phyloP scores from a whole-genome alignment of 2,113 vertebrate species.

The Python bivittatus region DNA sequence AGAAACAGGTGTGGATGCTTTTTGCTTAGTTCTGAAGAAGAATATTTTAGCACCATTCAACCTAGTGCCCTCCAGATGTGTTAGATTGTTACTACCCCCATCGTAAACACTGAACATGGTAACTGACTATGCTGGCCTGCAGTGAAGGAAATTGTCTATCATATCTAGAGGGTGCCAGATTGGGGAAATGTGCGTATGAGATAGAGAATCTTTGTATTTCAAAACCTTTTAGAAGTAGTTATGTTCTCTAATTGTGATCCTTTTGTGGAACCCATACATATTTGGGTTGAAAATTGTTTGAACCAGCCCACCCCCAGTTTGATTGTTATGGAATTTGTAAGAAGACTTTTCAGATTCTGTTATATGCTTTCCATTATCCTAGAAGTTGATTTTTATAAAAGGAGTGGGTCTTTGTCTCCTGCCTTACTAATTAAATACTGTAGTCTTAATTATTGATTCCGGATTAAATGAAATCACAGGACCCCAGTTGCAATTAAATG shows the following conservation, averaged over 20 bases:
- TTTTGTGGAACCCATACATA: not conserved
- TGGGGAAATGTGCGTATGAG: not conserved
- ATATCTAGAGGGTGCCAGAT: not conserved
- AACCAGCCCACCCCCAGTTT: not conserved
- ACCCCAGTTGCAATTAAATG: constrained; percentile 3
- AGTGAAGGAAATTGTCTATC: not conserved
- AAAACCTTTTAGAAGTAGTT: not conserved
- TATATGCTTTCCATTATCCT: not conserved
- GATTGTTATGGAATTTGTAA: not conserved
- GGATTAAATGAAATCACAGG: not conserved
- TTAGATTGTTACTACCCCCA: not conserved
- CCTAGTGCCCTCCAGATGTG: not conserved
- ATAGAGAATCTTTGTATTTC: not conserved
- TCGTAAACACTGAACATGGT: not conserved
- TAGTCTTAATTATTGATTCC: constrained; percentile 11
- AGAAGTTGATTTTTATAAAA: not conserved
- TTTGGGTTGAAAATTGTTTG: not conserved
- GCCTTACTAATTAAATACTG: constrained; percentile 3
- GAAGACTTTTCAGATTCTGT: not conserved
- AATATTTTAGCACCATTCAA: not conserved
- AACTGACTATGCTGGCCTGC: not conserved
- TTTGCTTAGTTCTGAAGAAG: not conserved
- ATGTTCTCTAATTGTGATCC: not conserved
- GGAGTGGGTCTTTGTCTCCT: not conserved
- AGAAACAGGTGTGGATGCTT: not conserved